phyloP scores from a whole-genome alignment of 1,140 invertebrate genomes.

The Ceratina japonica region DNA sequence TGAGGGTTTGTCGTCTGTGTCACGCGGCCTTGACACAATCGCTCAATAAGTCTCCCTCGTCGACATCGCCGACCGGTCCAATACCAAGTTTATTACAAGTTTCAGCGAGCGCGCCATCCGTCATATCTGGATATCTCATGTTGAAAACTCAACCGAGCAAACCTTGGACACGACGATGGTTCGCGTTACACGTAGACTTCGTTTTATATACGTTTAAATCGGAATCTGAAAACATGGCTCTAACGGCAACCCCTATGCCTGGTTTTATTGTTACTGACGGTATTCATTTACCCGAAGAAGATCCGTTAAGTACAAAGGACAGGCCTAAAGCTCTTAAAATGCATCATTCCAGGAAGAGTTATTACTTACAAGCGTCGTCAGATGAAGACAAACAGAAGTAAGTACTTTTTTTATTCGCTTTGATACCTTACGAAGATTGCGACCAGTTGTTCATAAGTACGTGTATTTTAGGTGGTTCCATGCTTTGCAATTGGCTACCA shows the following conservation, averaged over 20 bases:
- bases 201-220: conserved; percentile 84
- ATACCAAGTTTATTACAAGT: conserved; percentile 79
- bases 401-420: conserved; percentile 5
- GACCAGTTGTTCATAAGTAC: not conserved
- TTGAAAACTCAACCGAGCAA: conserved; percentile 81
- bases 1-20: conserved; percentile 77
- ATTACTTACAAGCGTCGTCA: conserved; percentile 80
- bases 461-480: conserved; percentile 75
- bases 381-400: conserved; percentile 78
- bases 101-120: conserved; percentile 80
- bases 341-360: conserved; percentile 81
- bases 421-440: not conserved
- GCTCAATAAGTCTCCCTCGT: conserved; percentile 69
- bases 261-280: conserved; percentile 80
- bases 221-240: conserved; percentile 80
- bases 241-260: conserved; percentile 84
- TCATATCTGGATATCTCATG: conserved; percentile 82
- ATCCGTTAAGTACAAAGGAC: conserved; percentile 74
- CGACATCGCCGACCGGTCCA: conserved; percentile 70
- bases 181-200: conserved; percentile 83
- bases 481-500: conserved; percentile 77
- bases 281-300: conserved; percentile 70
- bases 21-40: conserved; percentile 75
- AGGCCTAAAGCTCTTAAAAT: conserved; percentile 81
- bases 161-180: conserved; percentile 82